These are phyloP conservation scores for Aphrophora alni DNA, from an alignment of 2,888 invertebrate genomes.

Conservation along the genomic window DNA sequence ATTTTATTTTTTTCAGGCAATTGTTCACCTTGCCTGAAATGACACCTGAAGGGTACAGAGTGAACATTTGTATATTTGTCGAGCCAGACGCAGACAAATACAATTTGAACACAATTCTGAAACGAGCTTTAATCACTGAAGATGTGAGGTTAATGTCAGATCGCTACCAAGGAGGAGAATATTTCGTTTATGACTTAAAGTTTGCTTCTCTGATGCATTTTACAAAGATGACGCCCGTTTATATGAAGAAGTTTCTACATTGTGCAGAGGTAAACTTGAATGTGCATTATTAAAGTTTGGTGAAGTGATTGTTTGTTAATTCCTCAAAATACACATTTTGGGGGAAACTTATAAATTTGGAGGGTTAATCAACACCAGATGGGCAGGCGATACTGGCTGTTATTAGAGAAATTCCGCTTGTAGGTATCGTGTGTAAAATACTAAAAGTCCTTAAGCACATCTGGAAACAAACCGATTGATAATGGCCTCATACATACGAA, in stretches of 20 bases:
- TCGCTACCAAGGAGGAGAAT: conserved; percentile 76
- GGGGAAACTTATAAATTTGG: too few relatives aligned
- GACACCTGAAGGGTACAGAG: conserved; percentile 48
- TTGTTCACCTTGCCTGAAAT: conserved; percentile 48
- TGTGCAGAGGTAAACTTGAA: conserved; percentile 65
- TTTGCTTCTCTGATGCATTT: conserved; percentile 56
- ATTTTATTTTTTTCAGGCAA: conserved; percentile 43
- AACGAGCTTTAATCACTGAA: conserved; percentile 60
- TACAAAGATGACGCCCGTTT: conserved; percentile 78
- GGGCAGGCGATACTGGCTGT: too few relatives aligned
- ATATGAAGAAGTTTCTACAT: conserved; percentile 82
- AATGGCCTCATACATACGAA: too few relatives aligned
- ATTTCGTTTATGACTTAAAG: conserved; percentile 69
- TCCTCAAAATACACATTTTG: too few relatives aligned
- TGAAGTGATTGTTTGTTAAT: too few relatives aligned
- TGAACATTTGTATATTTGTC: conserved; percentile 44
- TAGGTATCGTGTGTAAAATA: too few relatives aligned
- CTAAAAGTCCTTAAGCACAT: too few relatives aligned
- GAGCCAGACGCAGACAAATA: not conserved
- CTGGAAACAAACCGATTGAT: too few relatives aligned
- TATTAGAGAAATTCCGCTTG: too few relatives aligned
- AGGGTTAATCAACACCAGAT: too few relatives aligned
- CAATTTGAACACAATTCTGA: conserved; percentile 3
- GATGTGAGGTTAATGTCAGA: conserved; percentile 75
- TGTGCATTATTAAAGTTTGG: too few relatives aligned